Evolutionary conservation across 1,140 invertebrate genomes (phyloP).

Genomic region (Drosophila rufa): DNA sequence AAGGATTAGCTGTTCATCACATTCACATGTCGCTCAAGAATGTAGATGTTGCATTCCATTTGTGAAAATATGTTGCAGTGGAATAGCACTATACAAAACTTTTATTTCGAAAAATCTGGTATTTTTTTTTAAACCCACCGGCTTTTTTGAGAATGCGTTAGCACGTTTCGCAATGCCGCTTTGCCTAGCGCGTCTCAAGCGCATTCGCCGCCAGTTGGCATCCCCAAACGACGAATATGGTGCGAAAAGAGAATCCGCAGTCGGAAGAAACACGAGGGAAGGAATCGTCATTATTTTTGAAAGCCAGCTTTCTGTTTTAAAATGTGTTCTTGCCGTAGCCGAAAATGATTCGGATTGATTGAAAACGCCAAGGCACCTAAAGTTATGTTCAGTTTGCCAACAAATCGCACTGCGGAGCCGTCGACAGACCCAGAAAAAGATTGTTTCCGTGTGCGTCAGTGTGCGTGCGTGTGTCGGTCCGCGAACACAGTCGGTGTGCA

Average conservation of each 20-base stretch:
- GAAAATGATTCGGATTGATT: conserved; percentile 33
- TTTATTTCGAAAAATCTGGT: too few species aligned
- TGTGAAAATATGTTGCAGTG: too few species aligned
- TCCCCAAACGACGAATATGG: conserved; percentile 21
- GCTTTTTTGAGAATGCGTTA: neutral
- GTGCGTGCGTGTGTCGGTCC: conserved; percentile 72
- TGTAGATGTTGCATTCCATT: too few species aligned
- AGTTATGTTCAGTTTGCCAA: conserved; percentile 28
- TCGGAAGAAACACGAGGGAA: conserved; percentile 81
- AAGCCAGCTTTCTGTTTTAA: conserved; percentile 40
- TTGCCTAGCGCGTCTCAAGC: conserved; percentile 9
- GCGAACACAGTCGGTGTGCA: conserved; percentile 60
- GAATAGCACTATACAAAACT: too few species aligned
- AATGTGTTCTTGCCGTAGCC: conserved; percentile 34
- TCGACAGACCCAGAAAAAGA: conserved; percentile 45
- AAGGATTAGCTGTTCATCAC: too few species aligned
- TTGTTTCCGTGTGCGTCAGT: conserved; percentile 69
- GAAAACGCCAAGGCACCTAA: neutral
- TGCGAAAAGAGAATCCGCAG: conserved; percentile 47
- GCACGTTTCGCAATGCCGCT: conserved; percentile 1
- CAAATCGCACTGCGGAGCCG: conserved; percentile 12
- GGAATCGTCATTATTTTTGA: conserved; percentile 71
- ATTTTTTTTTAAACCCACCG: neutral
- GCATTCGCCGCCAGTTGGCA: conserved; percentile 14
- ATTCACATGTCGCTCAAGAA: too few species aligned